Base-by-base conservation (phyloP, 30 jellyfish, hydroid and myxozoan species). In the Hydra vulgaris region DNA sequence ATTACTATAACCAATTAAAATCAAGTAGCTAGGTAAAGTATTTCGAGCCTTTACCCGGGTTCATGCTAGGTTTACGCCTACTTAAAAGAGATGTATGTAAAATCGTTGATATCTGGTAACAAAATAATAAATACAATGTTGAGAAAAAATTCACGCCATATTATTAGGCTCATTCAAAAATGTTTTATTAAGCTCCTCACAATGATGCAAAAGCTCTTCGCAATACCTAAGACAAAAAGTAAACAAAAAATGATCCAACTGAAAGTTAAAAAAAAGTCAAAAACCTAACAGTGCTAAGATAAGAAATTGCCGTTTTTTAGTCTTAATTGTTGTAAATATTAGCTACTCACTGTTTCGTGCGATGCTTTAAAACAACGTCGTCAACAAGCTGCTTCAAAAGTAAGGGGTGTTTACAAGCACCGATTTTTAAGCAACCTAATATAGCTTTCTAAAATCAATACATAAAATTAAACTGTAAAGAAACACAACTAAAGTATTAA, bases 351-450 rank as follows among this genome's bases (percentile, higher is more conserved):
- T 75, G 67, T 25, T 79, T 56, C 27, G 82, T 22, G 73, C 97
- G 71, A 77, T 91, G 97, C 67, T 91, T 91, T 67, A 83, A 83
- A 17, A 74, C 53, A 15, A 86, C 95, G 40, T 91, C 97, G 26
- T 86, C 86, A 1, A 91, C 71, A 54, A 70, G 77, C 25, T 85
- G 61, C 70, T 86, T 81, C 76, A 91, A 54, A 17, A 86, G 78
- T 15, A 76, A 88, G 17, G 95, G 94, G 82, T 91, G 96, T 19
- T 86, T 74, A 21, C 17, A 25, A 56, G 88, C 83, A 54, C 92
- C 95, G 18, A 78, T 91, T 74, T 87, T 86, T 23, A 91, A 73
- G n/a, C 96, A 88, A 17, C 74, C 56, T 54, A 77, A 74, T 26
- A 82, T 95, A 0, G 88, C 85, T 18, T 83, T 90, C 97, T 91